Percentiles rank a stretch among this genome's conserved stretches.
Evolutionary conservation across 2,888 invertebrate genomes (phyloP).

Genomic region (Mimachlamys varia): DNA sequence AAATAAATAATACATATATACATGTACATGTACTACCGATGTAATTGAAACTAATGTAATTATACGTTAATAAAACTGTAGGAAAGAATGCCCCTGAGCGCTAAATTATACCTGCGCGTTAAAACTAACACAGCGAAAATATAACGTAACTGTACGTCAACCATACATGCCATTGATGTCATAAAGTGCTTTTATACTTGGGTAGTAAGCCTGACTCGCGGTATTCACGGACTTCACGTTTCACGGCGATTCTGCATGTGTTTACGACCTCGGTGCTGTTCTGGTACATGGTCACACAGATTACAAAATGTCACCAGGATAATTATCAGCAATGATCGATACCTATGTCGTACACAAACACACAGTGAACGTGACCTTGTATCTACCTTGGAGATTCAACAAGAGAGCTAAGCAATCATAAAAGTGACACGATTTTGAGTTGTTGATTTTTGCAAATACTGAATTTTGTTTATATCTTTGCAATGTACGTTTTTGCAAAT

Average conservation of each 20-base stretch:
- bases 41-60: no score
- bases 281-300: neutral
- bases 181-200: neutral
- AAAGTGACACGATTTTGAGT: no score
- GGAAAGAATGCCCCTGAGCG: no score
- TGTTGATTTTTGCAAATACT: no score
- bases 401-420: neutral
- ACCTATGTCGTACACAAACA: neutral
- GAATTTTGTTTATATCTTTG: no score
- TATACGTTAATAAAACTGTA: no score
- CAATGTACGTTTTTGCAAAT: no score
- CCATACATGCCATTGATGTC: neutral
- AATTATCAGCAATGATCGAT: neutral
- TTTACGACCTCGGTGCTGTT: neutral
- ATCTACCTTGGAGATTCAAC: neutral
- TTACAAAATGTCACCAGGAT: slow-evolving; percentile 3
- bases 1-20: no score
- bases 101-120: no score
- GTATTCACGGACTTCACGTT: neutral
- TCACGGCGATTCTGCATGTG: neutral
- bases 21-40: no score
- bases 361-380: neutral
- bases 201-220: neutral
- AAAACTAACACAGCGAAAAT: no score
- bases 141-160: no score